Evolutionary conservation across 2,888 invertebrate species (phyloP).

Genomic region (Caenorhabditis becei): DNA sequence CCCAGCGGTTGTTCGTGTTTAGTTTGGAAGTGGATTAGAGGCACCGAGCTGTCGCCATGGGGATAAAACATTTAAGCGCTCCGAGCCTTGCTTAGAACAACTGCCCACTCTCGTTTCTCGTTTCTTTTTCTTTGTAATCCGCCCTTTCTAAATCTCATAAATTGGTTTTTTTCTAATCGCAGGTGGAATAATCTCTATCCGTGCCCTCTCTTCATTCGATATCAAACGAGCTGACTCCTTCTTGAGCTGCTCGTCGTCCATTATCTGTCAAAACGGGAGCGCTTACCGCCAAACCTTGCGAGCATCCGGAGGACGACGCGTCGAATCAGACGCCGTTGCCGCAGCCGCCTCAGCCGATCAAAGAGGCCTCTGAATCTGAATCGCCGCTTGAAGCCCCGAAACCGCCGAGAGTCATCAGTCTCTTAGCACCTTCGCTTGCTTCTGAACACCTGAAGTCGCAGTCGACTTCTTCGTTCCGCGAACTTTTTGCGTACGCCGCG

Average conservation of each 20-base stretch:
- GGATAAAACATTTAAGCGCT: constrained; percentile 18
- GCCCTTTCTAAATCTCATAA: constrained; percentile 1
- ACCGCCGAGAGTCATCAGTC: constrained; percentile 25
- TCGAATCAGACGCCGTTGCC: constrained; percentile 19
- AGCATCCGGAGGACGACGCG: constrained; percentile 37
- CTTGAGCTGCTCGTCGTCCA: constrained; percentile 21
- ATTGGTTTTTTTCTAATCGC: constrained; percentile 10
- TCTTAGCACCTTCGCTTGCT: constrained; percentile 30
- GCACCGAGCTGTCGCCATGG: constrained; percentile 6
- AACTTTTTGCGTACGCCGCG: constrained; percentile 45
- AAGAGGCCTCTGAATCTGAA: constrained; percentile 7
- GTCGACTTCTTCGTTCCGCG: constrained; percentile 54
- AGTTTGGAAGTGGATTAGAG: neutral
- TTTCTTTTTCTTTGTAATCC: constrained; percentile 18
- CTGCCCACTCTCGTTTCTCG: constrained; percentile 5
- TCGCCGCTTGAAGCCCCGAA: neutral
- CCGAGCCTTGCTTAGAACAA: neutral
- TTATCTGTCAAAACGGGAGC: constrained; percentile 53
- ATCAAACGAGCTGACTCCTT: constrained; percentile 15
- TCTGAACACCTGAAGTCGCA: constrained; percentile 17
- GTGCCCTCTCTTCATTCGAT: constrained; percentile 19
- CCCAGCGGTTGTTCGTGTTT: neutral
- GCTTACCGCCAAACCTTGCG: constrained; percentile 50
- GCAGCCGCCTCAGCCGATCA: neutral
- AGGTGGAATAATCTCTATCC: constrained; percentile 5